Evolutionary conservation across 2,113 vertebrate species (phyloP).

Genomic region (Oxyura jamaicensis): DNA sequence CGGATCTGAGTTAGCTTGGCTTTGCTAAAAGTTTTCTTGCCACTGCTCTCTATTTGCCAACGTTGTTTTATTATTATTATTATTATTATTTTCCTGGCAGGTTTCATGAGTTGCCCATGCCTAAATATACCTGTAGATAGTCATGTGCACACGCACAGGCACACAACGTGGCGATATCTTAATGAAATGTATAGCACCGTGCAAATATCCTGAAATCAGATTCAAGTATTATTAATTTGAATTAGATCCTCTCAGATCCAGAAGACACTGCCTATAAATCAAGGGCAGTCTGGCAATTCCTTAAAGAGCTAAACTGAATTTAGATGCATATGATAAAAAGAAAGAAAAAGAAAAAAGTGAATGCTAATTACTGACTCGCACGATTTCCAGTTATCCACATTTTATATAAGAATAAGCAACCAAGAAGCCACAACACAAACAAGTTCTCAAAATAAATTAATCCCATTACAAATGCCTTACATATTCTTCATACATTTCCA

Average conservation of each 20-base stretch:
- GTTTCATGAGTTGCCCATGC: neutral
- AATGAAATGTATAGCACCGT: constrained; percentile 43
- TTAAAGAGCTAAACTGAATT: constrained; percentile 68
- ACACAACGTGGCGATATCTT: constrained; percentile 18
- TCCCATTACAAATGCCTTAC: constrained; percentile 36
- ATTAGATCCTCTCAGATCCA: constrained; percentile 60
- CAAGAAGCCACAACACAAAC: neutral
- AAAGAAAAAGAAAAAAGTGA: constrained; percentile 62
- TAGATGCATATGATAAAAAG: constrained; percentile 65
- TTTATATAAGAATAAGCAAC: neutral
- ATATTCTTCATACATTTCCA: constrained; percentile 56
- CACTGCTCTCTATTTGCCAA: neutral
- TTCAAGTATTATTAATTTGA: constrained; percentile 71
- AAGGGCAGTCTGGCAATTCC: constrained; percentile 68
- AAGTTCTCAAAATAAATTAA: constrained; percentile 56
- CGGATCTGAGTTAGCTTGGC: accelerated
- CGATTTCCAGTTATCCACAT: constrained; percentile 4
- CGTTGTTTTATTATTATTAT: neutral
- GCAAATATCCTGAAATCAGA: constrained; percentile 51
- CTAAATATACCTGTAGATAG: constrained; percentile 6
- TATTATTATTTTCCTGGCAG: neutral
- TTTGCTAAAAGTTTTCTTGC: constrained; percentile 25
- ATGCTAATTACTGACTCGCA: constrained; percentile 36
- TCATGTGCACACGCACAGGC: neutral
- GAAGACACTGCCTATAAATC: constrained; percentile 68